phyloP scores from a whole-genome alignment of 2,113 vertebrate genomes.

The Noctilio leporinus region DNA sequence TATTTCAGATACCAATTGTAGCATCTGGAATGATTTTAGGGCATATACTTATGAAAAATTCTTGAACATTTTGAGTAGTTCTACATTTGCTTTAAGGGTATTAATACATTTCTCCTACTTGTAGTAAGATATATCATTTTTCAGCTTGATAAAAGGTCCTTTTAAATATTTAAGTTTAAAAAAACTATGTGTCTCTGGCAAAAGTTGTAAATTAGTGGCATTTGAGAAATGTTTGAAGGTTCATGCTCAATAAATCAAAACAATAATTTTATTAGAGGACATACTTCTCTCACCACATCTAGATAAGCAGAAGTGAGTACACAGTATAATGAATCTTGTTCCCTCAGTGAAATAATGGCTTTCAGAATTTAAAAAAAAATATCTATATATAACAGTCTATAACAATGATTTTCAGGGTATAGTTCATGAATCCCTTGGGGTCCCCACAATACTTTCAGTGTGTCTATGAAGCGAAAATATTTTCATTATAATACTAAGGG shows the following conservation, averaged over 20 bases:
- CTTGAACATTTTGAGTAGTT: not conserved
- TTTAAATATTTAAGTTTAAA: conserved; percentile 11
- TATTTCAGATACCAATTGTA: not conserved
- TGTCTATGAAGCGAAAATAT: not conserved
- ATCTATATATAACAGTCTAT: not conserved
- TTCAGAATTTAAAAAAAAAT: not conserved
- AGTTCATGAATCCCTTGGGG: not conserved
- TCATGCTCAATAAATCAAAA: not conserved
- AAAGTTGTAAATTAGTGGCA: conserved; percentile 5
- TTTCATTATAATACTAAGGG: not conserved
- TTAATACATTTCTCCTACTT: not conserved
- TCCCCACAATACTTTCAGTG: not conserved
- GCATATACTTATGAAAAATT: not conserved
- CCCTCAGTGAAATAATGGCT: not conserved
- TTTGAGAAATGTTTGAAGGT: not conserved
- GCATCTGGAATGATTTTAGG: not conserved
- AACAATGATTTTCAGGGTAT: not conserved
- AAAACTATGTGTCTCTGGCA: not conserved
- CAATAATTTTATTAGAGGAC: not conserved
- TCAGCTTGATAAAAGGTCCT: not conserved
- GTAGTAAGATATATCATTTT: not conserved
- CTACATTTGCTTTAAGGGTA: not conserved
- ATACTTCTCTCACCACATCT: not conserved
- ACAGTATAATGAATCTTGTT: not conserved
- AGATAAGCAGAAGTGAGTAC: not conserved